Conservation (phyloP, 2,888 invertebrate species). For the Eueremaeus valkanovi region DNA sequence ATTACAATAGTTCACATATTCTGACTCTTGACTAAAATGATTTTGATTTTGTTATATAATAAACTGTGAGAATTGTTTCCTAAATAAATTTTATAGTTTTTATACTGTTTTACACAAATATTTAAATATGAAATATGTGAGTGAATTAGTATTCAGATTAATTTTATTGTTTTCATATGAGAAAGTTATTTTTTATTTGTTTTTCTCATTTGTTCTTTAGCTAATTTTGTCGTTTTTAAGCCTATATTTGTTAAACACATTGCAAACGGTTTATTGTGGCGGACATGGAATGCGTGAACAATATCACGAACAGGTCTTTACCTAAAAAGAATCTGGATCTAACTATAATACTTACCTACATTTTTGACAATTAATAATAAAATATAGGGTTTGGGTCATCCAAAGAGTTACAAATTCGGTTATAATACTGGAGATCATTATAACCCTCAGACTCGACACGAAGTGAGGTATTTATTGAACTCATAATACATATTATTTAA, state of each 20-base stretch:
- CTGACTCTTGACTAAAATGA: neutral
- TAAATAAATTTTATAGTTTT: neutral
- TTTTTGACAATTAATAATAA: neutral
- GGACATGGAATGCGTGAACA: neutral
- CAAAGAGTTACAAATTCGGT: constrained; percentile 47
- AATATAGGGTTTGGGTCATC: constrained; percentile 44
- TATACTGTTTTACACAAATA: neutral
- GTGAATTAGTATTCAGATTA: neutral
- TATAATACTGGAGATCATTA: constrained; percentile 45
- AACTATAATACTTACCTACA: neutral
- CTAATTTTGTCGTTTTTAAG: constrained; percentile 7
- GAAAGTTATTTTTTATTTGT: neutral
- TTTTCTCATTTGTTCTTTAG: neutral
- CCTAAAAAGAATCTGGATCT: neutral
- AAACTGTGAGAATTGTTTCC: neutral
- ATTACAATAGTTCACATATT: neutral
- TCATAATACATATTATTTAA: neutral
- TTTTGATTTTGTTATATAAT: neutral
- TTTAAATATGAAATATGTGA: constrained; percentile 19
- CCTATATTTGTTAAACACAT: neutral
- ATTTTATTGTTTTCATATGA: too few species aligned
- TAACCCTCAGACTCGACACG: constrained; percentile 46
- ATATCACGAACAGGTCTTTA: constrained; percentile 29
- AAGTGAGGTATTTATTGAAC: constrained; percentile 38
- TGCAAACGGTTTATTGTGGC: neutral